phyloP scores from a whole-genome alignment of 2,113 vertebrate species.

The Etia nguti region DNA sequence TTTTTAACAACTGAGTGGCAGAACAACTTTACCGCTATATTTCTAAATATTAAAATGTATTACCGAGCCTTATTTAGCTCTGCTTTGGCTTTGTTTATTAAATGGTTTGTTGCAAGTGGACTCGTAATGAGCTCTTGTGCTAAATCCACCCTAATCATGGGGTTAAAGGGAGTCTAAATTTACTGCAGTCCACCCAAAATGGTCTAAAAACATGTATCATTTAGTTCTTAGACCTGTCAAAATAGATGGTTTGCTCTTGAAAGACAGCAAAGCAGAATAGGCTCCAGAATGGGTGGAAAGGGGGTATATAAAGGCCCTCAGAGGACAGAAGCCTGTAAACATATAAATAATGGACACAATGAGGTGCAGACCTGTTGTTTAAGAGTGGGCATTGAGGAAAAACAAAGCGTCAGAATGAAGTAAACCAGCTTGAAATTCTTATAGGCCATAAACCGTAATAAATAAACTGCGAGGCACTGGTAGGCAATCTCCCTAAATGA shows the following conservation, averaged over 20 bases:
- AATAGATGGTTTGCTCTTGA: neutral
- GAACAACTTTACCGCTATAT: neutral
- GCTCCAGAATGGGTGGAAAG: neutral
- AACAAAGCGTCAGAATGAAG: neutral
- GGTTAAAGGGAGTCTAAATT: neutral
- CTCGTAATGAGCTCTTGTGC: neutral
- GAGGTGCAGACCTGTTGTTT: neutral
- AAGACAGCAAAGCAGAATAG: neutral
- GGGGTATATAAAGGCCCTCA: neutral
- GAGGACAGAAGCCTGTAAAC: conserved; percentile 13
- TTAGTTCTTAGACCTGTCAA: neutral
- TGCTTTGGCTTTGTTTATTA: neutral
- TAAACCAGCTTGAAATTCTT: neutral
- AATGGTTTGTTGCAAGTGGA: neutral
- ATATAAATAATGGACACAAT: neutral
- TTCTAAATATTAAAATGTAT: neutral
- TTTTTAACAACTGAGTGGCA: neutral
- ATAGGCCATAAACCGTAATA: neutral
- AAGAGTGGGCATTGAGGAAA: neutral
- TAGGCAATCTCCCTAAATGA: neutral
- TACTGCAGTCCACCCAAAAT: neutral
- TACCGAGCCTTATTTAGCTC: neutral
- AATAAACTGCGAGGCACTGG: neutral
- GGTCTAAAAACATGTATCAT: neutral
- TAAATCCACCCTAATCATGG: neutral